Conservation (phyloP, 2,888 invertebrate species). For the Hydraecia micacea region DNA sequence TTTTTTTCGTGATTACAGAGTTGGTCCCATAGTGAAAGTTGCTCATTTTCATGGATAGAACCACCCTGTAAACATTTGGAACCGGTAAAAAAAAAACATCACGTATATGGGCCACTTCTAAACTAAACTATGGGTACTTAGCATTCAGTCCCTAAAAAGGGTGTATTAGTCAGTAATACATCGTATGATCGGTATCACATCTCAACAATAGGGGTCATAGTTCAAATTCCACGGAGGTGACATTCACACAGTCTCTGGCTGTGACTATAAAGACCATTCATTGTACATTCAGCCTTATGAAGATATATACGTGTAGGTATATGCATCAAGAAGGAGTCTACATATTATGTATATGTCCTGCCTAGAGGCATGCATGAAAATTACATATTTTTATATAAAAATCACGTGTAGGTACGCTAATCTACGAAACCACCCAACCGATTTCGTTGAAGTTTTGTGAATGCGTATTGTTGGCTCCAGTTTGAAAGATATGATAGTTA, state of each 20-base stretch:
- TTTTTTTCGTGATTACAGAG: too few relatives aligned
- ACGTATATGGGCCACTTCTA: not conserved
- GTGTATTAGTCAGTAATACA: constrained; percentile 25
- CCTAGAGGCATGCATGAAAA: too few relatives aligned
- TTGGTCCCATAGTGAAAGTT: too few relatives aligned
- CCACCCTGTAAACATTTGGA: too few relatives aligned
- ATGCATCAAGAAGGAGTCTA: not conserved
- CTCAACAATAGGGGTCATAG: constrained; percentile 50
- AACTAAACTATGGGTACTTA: not conserved
- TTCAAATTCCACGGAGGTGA: constrained; percentile 60
- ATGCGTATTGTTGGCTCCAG: too few relatives aligned
- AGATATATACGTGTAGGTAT: not conserved
- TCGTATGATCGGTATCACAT: constrained; percentile 39
- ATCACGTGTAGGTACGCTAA: too few relatives aligned
- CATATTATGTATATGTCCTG: not conserved
- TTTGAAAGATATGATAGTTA: too few relatives aligned
- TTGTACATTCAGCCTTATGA: constrained; percentile 17
- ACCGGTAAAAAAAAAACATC: too few relatives aligned
- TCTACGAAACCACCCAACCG: too few relatives aligned
- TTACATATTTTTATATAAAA: too few relatives aligned
- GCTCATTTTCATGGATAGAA: too few relatives aligned
- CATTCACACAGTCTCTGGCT: constrained; percentile 54
- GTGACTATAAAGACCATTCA: constrained; percentile 40
- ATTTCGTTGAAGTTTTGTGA: too few relatives aligned
- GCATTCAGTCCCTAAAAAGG: constrained; percentile 13